Evolutionary conservation across 2,797 vertebrate species (phyloP), one percentile per base, ranked within the genome.

Genomic region (Danio choprae): DNA sequence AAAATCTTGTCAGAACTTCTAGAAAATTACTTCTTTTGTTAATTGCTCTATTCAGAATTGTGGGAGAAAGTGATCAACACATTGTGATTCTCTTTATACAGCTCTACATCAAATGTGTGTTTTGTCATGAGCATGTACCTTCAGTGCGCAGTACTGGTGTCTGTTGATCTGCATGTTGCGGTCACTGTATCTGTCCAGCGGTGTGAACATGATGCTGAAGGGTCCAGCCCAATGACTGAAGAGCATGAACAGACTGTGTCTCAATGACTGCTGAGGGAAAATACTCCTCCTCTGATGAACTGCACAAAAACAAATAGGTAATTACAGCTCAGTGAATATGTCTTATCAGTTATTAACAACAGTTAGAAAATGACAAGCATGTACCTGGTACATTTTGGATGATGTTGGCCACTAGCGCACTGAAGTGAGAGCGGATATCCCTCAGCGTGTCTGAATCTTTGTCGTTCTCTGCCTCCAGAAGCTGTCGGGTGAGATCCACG

Each of bases 151-250:
- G 93, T 99, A 99, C 62, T 99, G 98, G 87, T 99, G 97, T 74
- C 98, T 94, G 90, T 98, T 99, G 91, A 99, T 99, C 90, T 98
- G 95, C 96, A 98, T 98, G 90, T 99, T 98, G 85, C 98, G 94
- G 85, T 99, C 98, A 80, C 98, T 99, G 93, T 99, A 99, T 92
- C 98, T 95, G 91, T 99, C 98, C 86, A 99, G 87, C 1, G 98
- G 98, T 6, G 98, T 99, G 92, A 99, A 99, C 98, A 99, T 99
- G 89, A 99, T 99, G 93, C 98, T 99, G 83, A 99, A 99, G 86
- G 98, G 98, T n/a, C 98, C 97, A 0, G 98, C 98, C 98, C 98
- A 99, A 86, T 99, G 98, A 91, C 98, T 99, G 93, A 99, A 99
- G 88, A 99, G 90, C 98, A 99, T 99, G 87, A 99, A 99, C 2